Conservation (phyloP, 2,888 invertebrate genomes). For the Doris montereyensis region DNA sequence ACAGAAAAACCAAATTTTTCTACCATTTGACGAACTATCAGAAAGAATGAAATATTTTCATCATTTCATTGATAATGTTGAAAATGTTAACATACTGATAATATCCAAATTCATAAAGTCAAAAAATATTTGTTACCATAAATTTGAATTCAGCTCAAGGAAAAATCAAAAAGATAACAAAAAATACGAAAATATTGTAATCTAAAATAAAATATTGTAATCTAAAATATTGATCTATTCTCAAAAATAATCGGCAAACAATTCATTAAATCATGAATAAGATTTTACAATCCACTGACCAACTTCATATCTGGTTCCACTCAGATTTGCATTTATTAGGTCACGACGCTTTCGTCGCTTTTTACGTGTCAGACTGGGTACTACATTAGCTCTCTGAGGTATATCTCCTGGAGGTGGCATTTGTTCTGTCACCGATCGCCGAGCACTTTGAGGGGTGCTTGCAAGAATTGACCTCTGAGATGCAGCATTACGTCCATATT, state of each 20-base stretch:
- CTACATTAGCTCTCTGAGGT: not conserved
- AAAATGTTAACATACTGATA: too few relatives aligned
- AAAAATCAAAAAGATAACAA: too few relatives aligned
- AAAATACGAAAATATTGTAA: too few relatives aligned
- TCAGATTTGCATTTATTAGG: conserved; percentile 67
- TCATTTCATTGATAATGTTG: too few relatives aligned
- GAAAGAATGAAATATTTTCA: too few relatives aligned
- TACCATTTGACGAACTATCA: conserved; percentile 68
- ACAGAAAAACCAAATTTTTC: conserved; percentile 65
- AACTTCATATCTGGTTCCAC: conserved; percentile 71
- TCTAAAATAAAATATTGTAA: not conserved
- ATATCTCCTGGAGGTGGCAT: conserved; percentile 15
- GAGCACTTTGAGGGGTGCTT: conserved; percentile 5
- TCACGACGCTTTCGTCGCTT: conserved; percentile 41
- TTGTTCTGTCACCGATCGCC: conserved; percentile 36
- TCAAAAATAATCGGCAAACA: too few relatives aligned
- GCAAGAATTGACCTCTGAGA: conserved; percentile 32
- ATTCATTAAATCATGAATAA: too few relatives aligned
- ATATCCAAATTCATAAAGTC: too few relatives aligned
- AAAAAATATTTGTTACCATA: too few relatives aligned
- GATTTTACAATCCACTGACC: conserved; percentile 67
- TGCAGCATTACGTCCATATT: conserved; percentile 47
- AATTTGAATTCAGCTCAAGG: too few relatives aligned
- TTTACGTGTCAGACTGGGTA: conserved; percentile 33
- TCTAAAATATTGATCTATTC: not conserved